Percentiles rank a stretch among this genome's conserved stretches.
phyloP scores from a whole-genome alignment of 2,113 vertebrate species.

The Odontesthes bonariensis region DNA sequence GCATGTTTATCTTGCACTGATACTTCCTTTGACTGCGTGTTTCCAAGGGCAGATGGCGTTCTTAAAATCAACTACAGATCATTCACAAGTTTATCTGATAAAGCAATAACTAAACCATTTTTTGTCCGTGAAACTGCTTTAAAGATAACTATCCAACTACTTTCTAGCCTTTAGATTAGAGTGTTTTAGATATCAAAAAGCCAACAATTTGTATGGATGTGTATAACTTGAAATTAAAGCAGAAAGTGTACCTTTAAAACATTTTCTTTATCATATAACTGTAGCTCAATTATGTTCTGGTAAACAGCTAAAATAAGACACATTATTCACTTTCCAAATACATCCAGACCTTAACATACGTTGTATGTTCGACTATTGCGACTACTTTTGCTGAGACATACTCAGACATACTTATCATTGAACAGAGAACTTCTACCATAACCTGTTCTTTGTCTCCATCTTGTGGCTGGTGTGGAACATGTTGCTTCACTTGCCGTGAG shows the following conservation, averaged over 20 bases:
- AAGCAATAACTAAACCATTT: too few species aligned
- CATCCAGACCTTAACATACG: background rate
- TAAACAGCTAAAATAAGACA: background rate
- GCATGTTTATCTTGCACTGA: too few species aligned
- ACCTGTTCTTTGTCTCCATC: conserved; percentile 51
- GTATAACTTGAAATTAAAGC: background rate
- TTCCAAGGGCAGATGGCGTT: too few species aligned
- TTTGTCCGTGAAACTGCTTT: too few species aligned
- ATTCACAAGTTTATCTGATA: too few species aligned
- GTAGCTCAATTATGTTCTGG: background rate
- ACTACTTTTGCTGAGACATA: background rate
- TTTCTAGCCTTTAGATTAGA: too few species aligned
- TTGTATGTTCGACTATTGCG: background rate
- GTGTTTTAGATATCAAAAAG: too few species aligned
- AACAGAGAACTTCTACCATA: background rate
- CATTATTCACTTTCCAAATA: too few species aligned
- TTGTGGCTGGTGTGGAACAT: conserved; percentile 90
- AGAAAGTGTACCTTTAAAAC: background rate
- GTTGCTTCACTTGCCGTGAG: conserved; percentile 93
- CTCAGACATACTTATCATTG: background rate
- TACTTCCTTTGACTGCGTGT: too few species aligned
- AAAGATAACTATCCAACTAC: too few species aligned
- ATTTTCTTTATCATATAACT: background rate
- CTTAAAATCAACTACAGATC: too few species aligned
- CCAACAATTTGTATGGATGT: too few species aligned